Evolutionary conservation across 1,140 invertebrate species (phyloP), one percentile per base, ranked within the genome.

Genomic region (Drosophila lini): DNA sequence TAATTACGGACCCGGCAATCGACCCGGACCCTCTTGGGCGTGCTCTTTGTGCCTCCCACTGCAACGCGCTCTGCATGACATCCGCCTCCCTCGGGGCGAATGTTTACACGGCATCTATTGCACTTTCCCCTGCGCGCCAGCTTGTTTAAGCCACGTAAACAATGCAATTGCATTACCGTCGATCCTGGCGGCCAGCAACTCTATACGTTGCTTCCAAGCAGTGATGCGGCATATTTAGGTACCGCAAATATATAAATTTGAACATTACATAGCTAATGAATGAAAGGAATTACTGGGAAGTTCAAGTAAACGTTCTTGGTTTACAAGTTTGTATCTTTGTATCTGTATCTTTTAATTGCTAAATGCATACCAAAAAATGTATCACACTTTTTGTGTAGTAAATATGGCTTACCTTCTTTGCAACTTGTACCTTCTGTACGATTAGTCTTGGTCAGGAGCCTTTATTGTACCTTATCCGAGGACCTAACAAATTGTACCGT

Each of bases 81-180:
- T 64, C 58, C 34, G 38, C 16, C 64, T 48, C 32, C 58, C 42
- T 40, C 5, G 32, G 41, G 15, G 36, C 25, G 53, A 60, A 63
- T 81, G 80, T 78, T 78, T 81, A 67, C 63, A 47, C 45, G 53
- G 50, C 59, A 59, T 59, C 36, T 28, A 63, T 42, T 78, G 79
- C 62, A 67, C 34, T 48, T 52, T 50, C 47, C 32, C 34, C 36
- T 10, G 34, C 22, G 22, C 32, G 32, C 19, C 40, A 22, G 38
- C 32, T 84, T 88, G 76, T 80, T 86, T 88, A 77, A 47, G 60
- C 32, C 32, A 45, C 38, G 48, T 88, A 82, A 86, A 88, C 80
- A 88, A 61, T 55, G 74, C 41, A 41, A 16, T 44, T 32, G 41
- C 61, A 63, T 52, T 32, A 44, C 62, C 47, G 48, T 69, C 63